Evolutionary conservation across 2,888 invertebrate species (phyloP), one percentile per base, ranked within the genome.

Genomic region (Agriopis aurantiaria): DNA sequence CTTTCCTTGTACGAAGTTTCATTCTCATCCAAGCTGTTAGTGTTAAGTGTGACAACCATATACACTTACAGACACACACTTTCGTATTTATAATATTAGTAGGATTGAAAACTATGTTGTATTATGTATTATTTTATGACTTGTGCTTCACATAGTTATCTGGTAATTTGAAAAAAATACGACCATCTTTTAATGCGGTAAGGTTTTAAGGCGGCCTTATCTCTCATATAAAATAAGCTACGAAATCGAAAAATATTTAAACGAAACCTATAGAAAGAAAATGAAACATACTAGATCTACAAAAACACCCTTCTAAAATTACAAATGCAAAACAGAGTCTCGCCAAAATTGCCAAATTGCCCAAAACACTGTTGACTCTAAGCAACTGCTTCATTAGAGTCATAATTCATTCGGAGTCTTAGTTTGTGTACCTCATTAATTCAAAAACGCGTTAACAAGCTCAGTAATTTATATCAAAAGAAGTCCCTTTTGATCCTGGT

Each of bases 361-460:
- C 45, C 48, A 62, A 58, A 69, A 65, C 49, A 49, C 48, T 58
- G 33, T 58, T 46, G 65, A 68, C 58, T 65, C 11, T 52, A 64
- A 52, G 53, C 8, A 65, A 56, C 48, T 62, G 71, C 52, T 66
- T 68, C 66, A 71, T 69, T 69, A 65, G 52, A 48, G 7, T 62
- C 58, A 71, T 69, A 59, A 65, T 63, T 74, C 65, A 69, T 69
- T 67, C 71, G 57, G n/a, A 59, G 64, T 55, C 71, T 71, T 66
- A 68, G 68, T 68, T 69, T 71, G 72, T 75, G 72, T 75, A 69
- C 69, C 75, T 71, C 75, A 73, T 75, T 75, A 75, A 68, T 75
- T 73, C 69, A 65, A 63, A 67, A 69, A 66, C 48, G 66, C 59
- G 70, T 70, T 70, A 70, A 70, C 70, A 70, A 66, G 66, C 70